These are phyloP conservation scores for Alauda arvensis DNA, from an alignment of 2,797 vertebrate genomes.

Conservation along the genomic window DNA sequence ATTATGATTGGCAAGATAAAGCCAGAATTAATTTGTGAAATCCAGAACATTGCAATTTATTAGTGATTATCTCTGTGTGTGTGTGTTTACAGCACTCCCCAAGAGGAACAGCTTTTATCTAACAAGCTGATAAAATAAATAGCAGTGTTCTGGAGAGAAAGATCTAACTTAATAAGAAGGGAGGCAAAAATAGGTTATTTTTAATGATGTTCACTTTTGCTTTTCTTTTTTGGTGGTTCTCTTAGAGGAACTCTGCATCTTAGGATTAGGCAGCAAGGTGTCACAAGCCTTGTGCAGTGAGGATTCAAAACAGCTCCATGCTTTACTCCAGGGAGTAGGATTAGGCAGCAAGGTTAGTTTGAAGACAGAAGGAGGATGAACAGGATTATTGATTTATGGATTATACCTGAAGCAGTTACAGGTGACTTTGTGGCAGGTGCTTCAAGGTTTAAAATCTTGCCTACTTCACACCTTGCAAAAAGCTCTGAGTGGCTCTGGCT, in stretches of 20 bases:
- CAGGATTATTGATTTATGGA: not conserved
- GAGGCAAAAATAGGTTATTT: not conserved
- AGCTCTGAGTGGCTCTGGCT: accelerated
- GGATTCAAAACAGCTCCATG: not conserved
- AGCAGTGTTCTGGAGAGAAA: not conserved
- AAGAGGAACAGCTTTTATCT: not conserved
- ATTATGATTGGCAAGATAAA: conserved; percentile 15
- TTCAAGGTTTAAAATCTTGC: not conserved
- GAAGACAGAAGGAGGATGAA: not conserved
- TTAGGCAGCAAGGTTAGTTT: not conserved
- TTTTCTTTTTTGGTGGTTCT: not conserved
- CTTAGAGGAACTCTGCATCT: not conserved
- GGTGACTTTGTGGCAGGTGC: not conserved
- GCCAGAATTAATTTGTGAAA: conserved; percentile 3
- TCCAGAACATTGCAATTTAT: not conserved
- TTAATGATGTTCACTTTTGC: not conserved
- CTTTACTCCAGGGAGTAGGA: not conserved
- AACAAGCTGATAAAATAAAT: conserved; percentile 1
- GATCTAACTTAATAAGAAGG: not conserved
- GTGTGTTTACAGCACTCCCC: not conserved
- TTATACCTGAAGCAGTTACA: not conserved
- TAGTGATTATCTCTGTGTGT: not conserved
- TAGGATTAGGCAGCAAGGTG: not conserved
- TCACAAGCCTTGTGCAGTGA: too few relatives aligned
- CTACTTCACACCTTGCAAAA: not conserved